Conservation (phyloP, 2,113 vertebrate species). For the Camelus dromedarius region DNA sequence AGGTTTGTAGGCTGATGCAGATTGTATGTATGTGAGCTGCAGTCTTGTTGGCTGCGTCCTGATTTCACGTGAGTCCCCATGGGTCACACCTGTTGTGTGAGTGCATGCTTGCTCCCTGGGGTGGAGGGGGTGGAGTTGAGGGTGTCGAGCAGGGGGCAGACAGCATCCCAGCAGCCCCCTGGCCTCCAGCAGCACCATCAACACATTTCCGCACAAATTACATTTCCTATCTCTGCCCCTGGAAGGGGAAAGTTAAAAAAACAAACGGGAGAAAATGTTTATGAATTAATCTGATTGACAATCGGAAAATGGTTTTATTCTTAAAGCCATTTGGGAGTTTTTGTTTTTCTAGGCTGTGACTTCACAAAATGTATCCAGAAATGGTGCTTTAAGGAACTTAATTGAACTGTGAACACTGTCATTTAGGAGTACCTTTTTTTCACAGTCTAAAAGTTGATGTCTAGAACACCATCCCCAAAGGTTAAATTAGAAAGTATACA, state of each 20-base stretch:
- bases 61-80: too few species aligned
- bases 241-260: background rate
- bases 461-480: background rate
- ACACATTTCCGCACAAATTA: background rate
- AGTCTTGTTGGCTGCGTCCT: background rate
- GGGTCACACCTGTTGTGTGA: background rate
- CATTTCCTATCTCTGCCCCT: background rate
- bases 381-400: background rate
- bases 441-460: background rate
- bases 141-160: rapidly evolving
- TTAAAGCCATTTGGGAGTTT: background rate
- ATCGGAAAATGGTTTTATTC: background rate
- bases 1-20: background rate
- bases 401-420: background rate
- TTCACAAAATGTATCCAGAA: background rate
- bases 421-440: background rate
- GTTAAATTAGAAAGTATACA: conserved; percentile 30
- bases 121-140: background rate
- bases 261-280: background rate
- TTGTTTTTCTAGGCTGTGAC: conserved; percentile 18
- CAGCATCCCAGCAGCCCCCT: too few species aligned
- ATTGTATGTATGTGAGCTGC: background rate
- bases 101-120: background rate
- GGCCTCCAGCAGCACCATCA: too few species aligned
- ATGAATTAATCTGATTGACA: background rate